Percentiles rank a stretch among this genome's conserved stretches.
phyloP scores from a whole-genome alignment of 64 coral and sea anemone genomes.

The Actinia tenebrosa region DNA sequence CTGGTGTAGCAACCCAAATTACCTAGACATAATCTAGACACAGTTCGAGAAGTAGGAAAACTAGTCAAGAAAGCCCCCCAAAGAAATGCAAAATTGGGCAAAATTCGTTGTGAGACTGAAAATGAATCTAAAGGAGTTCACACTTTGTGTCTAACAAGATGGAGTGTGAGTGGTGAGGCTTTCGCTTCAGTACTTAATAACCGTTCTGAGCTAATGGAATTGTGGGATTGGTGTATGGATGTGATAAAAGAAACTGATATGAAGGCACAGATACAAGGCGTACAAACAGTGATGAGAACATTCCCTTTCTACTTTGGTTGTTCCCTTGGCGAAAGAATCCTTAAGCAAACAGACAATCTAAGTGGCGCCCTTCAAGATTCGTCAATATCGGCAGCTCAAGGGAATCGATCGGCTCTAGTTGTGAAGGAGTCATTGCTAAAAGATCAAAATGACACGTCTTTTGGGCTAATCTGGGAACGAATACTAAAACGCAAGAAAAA shows the following conservation, averaged over 20 bases:
- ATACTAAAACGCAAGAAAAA: constrained; percentile 38
- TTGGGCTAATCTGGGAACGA: constrained; percentile 51
- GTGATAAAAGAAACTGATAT: constrained; percentile 39
- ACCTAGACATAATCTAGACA: constrained; percentile 57
- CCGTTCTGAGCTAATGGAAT: constrained; percentile 39
- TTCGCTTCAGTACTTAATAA: constrained; percentile 10
- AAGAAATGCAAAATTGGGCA: constrained; percentile 57
- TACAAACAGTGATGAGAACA: constrained; percentile 51
- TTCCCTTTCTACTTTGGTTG: constrained; percentile 72
- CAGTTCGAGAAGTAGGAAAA: constrained; percentile 57
- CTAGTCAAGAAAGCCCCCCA: constrained; percentile 74
- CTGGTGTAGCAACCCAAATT: background rate
- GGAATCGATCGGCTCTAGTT: constrained; percentile 43
- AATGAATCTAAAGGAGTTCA: constrained; percentile 50
- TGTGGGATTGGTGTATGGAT: too few species aligned
- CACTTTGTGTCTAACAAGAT: constrained; percentile 57
- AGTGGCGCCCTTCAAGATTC: constrained; percentile 58
- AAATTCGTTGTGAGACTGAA: constrained; percentile 33
- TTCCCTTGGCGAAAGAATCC: constrained; percentile 25
- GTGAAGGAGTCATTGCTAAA: constrained; percentile 41
- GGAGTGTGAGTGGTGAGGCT: constrained; percentile 35
- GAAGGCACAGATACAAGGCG: constrained; percentile 38
- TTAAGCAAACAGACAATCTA: constrained; percentile 62
- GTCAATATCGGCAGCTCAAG: constrained; percentile 24
- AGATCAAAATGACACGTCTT: constrained; percentile 38